phyloP scores from a whole-genome alignment of 2,797 vertebrate genomes.

The Sciurus vulgaris region DNA sequence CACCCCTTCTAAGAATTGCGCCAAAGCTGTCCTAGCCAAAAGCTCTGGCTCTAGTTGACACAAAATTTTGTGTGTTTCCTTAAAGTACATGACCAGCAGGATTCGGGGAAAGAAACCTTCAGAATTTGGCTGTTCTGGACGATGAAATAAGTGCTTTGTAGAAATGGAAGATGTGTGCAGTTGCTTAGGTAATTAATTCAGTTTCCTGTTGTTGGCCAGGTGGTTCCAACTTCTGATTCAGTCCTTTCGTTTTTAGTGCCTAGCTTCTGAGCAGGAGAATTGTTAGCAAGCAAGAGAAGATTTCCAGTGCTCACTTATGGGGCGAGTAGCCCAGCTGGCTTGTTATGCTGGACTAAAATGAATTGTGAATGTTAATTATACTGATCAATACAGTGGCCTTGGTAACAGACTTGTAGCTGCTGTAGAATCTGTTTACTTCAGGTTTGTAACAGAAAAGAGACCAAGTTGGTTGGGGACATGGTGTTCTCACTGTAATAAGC shows the following conservation, averaged over 20 bases:
- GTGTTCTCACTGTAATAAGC: conserved; percentile 84
- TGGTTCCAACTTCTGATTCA: conserved; percentile 42
- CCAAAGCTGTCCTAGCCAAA: conserved; percentile 29
- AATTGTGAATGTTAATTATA: conserved; percentile 87
- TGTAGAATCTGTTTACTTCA: conserved; percentile 89
- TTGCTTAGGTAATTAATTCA: conserved; percentile 62
- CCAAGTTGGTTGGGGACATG: conserved; percentile 84
- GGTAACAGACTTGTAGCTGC: conserved; percentile 88
- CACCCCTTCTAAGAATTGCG: conserved; percentile 55
- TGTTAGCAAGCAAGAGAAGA: conserved; percentile 64
- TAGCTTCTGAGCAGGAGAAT: conserved; percentile 40
- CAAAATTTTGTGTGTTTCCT: conserved; percentile 50
- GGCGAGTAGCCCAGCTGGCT: conserved; percentile 70
- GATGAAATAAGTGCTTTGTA: conserved; percentile 45
- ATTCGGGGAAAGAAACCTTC: conserved; percentile 48
- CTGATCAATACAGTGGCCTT: conserved; percentile 90
- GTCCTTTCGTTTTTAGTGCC: conserved; percentile 29
- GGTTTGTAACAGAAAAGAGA: conserved; percentile 84
- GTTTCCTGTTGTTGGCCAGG: conserved; percentile 50
- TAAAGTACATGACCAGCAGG: conserved; percentile 20
- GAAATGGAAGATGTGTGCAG: not conserved
- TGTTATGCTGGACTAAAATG: conserved; percentile 76
- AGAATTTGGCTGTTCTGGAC: conserved; percentile 51
- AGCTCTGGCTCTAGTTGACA: conserved; percentile 53
- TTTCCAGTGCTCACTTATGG: conserved; percentile 61